A percentile compares a stretch with the other conserved stretches of the same genome.
Conservation (phyloP, 1,140 invertebrate species). For the Leucophenga varia region DNA sequence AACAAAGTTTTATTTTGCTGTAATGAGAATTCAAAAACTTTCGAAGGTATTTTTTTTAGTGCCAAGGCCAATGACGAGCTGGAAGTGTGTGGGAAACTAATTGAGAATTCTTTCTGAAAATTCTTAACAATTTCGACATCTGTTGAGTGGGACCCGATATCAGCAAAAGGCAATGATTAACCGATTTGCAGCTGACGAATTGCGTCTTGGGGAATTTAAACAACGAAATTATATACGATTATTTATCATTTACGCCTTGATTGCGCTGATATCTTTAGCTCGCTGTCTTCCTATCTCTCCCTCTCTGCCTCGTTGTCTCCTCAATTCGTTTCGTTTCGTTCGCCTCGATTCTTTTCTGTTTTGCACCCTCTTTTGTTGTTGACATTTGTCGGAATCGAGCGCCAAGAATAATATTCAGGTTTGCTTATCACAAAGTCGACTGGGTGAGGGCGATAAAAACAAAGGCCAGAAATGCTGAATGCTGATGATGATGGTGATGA, state of each 20-base stretch:
- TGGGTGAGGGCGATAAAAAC: constrained; percentile 21
- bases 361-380: too few relatives aligned
- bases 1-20: constrained; percentile 17
- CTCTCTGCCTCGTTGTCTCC: background rate
- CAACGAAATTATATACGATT: constrained; percentile 42
- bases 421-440: constrained; percentile 33
- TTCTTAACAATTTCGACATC: too few relatives aligned
- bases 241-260: constrained; percentile 49
- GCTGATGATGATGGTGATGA: constrained; percentile 5
- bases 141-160: too few relatives aligned
- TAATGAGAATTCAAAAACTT: constrained; percentile 17
- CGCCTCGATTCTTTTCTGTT: background rate
- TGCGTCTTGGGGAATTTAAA: constrained; percentile 31
- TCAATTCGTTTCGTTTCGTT: background rate
- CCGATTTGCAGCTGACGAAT: too few relatives aligned
- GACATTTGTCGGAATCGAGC: constrained; percentile 11
- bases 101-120: too few relatives aligned
- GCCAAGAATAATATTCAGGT: constrained; percentile 29
- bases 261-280: constrained; percentile 31
- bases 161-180: too few relatives aligned
- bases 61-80: constrained; percentile 6
- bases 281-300: background rate
- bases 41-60: constrained; percentile 7
- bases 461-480: constrained; percentile 6
- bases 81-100: too few relatives aligned